Conservation (phyloP, 37 sponge, comb jelly and placozoan species). For the Spongilla lacustris region DNA sequence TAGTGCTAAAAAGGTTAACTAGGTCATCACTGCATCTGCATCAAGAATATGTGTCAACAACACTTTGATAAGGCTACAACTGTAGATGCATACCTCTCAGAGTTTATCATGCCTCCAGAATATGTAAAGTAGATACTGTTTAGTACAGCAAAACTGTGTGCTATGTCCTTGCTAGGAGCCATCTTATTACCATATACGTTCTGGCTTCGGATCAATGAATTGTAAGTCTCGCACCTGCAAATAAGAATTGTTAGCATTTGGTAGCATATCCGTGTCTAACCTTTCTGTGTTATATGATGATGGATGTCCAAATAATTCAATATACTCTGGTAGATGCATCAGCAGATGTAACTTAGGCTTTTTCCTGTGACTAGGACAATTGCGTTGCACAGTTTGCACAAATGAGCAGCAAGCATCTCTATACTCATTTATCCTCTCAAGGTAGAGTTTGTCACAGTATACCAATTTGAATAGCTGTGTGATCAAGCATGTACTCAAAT, state of each 20-base stretch:
- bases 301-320: conserved; percentile 52
- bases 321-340: conserved; percentile 42
- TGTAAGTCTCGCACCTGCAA: conserved; percentile 58
- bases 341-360: conserved; percentile 49
- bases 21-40: conserved; percentile 19
- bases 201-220: conserved; percentile 17
- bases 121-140: conserved; percentile 16
- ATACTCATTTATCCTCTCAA: not conserved
- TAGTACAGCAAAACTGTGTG: conserved; percentile 13
- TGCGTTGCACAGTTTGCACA: conserved; percentile 12
- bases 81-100: not conserved
- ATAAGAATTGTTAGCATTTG: not conserved
- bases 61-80: not conserved
- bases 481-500: not conserved
- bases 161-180: conserved; percentile 59
- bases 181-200: conserved; percentile 50
- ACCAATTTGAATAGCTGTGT: conserved; percentile 31
- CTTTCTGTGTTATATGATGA: conserved; percentile 54
- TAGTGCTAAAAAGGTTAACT: not conserved
- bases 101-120: conserved; percentile 9
- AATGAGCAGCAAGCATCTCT: conserved; percentile 5
- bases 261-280: conserved; percentile 7
- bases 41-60: not conserved
- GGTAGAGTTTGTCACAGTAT: conserved; percentile 12
- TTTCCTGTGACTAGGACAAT: conserved; percentile 3